These are phyloP conservation scores for Eupeodes luniger DNA, from an alignment of 2,888 invertebrate species.

Conservation along the genomic window DNA sequence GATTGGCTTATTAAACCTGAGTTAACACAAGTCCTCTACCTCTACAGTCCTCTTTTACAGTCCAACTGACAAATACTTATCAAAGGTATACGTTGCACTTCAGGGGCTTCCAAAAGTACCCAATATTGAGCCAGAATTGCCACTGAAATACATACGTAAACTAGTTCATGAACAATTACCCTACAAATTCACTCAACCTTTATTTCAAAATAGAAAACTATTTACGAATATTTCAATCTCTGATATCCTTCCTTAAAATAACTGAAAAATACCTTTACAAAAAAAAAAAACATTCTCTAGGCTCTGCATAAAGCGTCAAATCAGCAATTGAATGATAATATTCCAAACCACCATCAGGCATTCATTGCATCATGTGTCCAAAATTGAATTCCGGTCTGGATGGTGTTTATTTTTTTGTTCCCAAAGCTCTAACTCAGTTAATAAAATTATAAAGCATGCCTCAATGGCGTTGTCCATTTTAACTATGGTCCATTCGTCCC, in stretches of 20 bases:
- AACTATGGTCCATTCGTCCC: background rate
- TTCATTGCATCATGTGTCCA: conserved; percentile 1
- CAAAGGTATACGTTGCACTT: too few species aligned
- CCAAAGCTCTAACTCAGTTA: conserved; percentile 33
- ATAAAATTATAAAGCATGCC: conserved; percentile 54
- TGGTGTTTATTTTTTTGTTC: conserved; percentile 6
- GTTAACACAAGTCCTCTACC: too few species aligned
- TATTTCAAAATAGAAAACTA: too few species aligned
- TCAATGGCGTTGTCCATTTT: conserved; percentile 9
- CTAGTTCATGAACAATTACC: too few species aligned
- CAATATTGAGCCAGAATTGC: too few species aligned
- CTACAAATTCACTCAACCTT: too few species aligned
- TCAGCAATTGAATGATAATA: conserved; percentile 14
- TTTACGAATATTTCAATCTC: background rate
- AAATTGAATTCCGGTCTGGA: conserved; percentile 32
- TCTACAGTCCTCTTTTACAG: too few species aligned
- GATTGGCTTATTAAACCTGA: too few species aligned
- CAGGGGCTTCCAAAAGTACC: too few species aligned
- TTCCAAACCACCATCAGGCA: conserved; percentile 7
- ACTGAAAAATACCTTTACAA: background rate
- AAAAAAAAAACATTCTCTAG: background rate
- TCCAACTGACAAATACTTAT: too few species aligned
- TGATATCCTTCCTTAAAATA: background rate
- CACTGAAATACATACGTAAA: too few species aligned
- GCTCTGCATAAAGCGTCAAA: background rate